phyloP scores from a whole-genome alignment of 1,140 invertebrate species.

The Drosophila pseudoananassae region DNA sequence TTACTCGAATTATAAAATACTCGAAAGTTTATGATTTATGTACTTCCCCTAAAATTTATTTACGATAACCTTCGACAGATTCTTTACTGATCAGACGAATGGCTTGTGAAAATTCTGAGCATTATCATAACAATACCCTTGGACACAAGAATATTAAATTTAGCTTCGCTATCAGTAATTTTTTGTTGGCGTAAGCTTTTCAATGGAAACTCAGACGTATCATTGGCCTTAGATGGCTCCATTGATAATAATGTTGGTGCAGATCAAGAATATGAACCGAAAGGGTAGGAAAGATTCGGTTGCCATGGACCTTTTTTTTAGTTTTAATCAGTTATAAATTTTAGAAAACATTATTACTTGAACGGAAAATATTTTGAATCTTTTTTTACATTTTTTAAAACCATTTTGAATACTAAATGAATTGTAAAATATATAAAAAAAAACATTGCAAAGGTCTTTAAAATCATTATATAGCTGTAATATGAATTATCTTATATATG shows the following conservation, averaged over 20 bases:
- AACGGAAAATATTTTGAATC: no score
- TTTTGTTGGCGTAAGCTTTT: background rate
- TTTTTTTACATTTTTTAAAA: no score
- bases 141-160: background rate
- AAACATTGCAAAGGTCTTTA: no score
- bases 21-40: background rate
- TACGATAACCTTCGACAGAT: no score
- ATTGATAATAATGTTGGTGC: conserved; percentile 20
- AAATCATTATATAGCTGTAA: no score
- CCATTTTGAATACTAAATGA: no score
- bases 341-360: no score
- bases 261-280: conserved; percentile 18
- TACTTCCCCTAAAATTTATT: no score
- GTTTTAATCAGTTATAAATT: no score
- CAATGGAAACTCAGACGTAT: background rate
- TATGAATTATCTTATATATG: background rate
- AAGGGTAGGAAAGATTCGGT: conserved; percentile 2
- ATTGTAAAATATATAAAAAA: no score
- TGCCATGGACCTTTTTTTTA: background rate
- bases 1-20: background rate
- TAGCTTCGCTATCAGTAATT: conserved; percentile 15
- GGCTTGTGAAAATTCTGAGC: background rate
- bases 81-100: background rate
- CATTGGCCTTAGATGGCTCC: conserved; percentile 31
- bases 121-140: background rate